Evolutionary conservation across 2,888 invertebrate species (phyloP), one percentile per base, ranked within the genome.

Genomic region (Eubasilissa splendida): DNA sequence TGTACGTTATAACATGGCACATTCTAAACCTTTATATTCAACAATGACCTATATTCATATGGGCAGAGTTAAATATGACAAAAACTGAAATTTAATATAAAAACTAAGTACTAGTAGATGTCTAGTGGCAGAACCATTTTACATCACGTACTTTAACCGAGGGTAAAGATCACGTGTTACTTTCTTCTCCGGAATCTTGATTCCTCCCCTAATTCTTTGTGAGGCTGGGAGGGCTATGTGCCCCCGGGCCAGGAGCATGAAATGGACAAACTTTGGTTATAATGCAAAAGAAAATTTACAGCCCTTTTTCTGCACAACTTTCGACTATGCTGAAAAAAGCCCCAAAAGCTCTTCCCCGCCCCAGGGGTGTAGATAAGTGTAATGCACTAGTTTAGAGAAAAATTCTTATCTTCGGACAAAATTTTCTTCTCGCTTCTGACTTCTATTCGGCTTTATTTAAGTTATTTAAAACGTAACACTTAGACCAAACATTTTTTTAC

Each of bases 281-380:
- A 77, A 77, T 77, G 77, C 68, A 77, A 68, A 77, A 50, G 65
- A 14, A 68, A 77, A 77, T 77, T 77, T 77, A 77, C 77, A 65
- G 68, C 66, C 75, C 60, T 77, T 77, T 70, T 77, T 77, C 53
- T 60, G 60, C n/a, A 52, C 50, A 60, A 75, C 60, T 75, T 76
- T 53, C 53, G 31, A 9, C 22, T 52, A 54, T 56, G 22, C 56
- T 42, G 53, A 76, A 76, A 76, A 76, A 76, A 42, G 42, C 63
- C 65, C 66, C 31, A 31, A 53, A 31, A 76, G 76, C 53, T 76
- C 33, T 76, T 65, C 22, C 54, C 14, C 12, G 76, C 76, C 76
- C 76, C 22, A 22, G 76, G 76, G 76, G 22, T 52, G 9, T 8
- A 76, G 76, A 76, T 76, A 76, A 76, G 53, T 76, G 65, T 65